A percentile compares a stretch with the other conserved stretches of the same genome.
Evolutionary conservation across 64 coral and sea anemone genomes (phyloP).

Genomic region (Anthopleura sola): DNA sequence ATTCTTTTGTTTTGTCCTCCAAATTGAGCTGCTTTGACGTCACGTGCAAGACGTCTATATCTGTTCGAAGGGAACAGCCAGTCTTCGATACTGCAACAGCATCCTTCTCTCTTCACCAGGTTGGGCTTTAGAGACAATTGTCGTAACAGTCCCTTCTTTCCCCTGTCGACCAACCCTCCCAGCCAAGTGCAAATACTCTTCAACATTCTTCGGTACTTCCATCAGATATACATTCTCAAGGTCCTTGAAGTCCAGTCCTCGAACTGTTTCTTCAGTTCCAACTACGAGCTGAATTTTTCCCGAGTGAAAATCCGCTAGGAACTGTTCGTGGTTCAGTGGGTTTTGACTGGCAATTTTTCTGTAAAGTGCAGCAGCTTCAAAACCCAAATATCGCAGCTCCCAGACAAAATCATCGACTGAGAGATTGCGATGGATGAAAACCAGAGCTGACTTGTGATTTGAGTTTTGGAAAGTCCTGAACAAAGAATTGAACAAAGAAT

Average conservation of each 20-base stretch:
- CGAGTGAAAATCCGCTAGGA: conserved; percentile 63
- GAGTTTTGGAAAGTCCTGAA: conserved; percentile 72
- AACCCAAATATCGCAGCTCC: conserved; percentile 68
- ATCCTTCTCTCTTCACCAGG: conserved; percentile 65
- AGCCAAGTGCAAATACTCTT: conserved; percentile 69
- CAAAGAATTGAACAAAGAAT: too few relatives aligned
- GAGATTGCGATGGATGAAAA: conserved; percentile 77
- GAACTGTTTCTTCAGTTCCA: conserved; percentile 82
- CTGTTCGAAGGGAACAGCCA: conserved; percentile 67
- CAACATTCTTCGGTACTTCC: conserved; percentile 84
- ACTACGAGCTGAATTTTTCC: conserved; percentile 76
- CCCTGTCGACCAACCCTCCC: conserved; percentile 86
- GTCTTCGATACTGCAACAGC: conserved; percentile 67
- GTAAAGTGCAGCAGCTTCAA: conserved; percentile 80
- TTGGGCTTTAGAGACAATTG: conserved; percentile 47
- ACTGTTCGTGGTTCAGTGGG: conserved; percentile 50
- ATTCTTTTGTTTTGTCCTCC: too few relatives aligned
- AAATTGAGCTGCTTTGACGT: too few relatives aligned
- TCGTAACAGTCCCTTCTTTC: conserved; percentile 63
- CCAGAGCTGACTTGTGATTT: conserved; percentile 76
- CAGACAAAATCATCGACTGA: conserved; percentile 89
- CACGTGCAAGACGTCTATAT: not conserved
- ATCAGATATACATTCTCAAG: conserved; percentile 78
- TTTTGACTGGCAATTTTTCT: conserved; percentile 77
- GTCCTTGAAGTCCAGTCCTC: conserved; percentile 83